phyloP scores from a whole-genome alignment of 2,113 vertebrate genomes.

The Cyanoramphus novaezelandiae region DNA sequence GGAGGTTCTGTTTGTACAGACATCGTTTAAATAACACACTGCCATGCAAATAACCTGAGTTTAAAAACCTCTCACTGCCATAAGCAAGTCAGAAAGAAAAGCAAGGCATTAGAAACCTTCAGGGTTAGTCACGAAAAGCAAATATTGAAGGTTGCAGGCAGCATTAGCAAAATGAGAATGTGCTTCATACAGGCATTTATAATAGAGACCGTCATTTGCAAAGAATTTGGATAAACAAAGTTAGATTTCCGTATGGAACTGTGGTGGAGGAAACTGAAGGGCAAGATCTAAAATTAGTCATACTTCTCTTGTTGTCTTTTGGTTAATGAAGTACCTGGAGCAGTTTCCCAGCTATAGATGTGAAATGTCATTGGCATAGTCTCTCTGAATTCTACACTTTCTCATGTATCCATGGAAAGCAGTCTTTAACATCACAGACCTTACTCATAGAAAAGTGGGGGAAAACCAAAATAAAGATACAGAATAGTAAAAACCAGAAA shows the following conservation, averaged over 20 bases:
- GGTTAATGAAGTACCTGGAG: conserved; percentile 27
- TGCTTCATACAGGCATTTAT: not conserved
- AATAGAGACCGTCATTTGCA: not conserved
- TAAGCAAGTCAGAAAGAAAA: not conserved
- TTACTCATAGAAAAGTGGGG: not conserved
- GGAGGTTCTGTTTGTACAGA: not conserved
- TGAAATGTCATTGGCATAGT: not conserved
- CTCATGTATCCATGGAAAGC: not conserved
- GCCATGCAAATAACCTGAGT: not conserved
- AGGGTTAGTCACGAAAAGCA: conserved; percentile 27
- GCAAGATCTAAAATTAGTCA: conserved; percentile 10
- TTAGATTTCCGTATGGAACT: conserved; percentile 2
- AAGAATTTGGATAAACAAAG: conserved; percentile 36
- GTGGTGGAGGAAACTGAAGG: not conserved
- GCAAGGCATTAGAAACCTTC: not conserved
- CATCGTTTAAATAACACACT: not conserved
- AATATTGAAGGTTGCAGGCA: conserved; percentile 12
- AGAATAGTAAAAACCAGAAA: not conserved
- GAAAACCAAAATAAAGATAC: not conserved
- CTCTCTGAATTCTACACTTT: not conserved
- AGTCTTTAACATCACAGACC: not conserved
- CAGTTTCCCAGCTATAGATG: not conserved
- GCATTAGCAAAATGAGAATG: not conserved
- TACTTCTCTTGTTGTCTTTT: not conserved
- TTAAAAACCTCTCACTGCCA: not conserved